A percentile compares a stretch with the other conserved stretches of the same genome.
Conservation (phyloP, 2,797 vertebrate genomes). For the Champsocephalus esox region DNA sequence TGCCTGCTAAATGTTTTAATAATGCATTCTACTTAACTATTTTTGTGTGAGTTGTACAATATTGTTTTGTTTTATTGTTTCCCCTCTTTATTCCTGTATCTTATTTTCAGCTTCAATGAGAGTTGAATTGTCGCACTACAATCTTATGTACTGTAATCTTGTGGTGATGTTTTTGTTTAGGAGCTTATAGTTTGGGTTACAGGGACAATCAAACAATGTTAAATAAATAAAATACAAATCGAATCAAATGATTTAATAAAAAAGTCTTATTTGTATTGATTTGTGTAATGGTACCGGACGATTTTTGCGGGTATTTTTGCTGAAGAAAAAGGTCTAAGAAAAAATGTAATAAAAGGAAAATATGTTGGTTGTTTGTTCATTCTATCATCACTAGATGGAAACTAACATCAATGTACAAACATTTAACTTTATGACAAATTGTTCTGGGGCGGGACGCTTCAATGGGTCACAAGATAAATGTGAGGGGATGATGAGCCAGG, state of each 20-base stretch:
- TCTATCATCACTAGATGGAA: slow-evolving; percentile 25
- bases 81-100: not conserved
- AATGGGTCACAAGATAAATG: not conserved
- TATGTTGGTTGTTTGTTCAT: not conserved
- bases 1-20: not conserved
- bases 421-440: not conserved
- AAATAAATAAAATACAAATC: not conserved
- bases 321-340: too few relatives aligned
- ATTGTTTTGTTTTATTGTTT: not conserved
- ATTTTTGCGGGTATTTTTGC: too few relatives aligned
- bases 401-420: rapidly evolving
- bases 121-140: not conserved
- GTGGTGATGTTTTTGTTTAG: not conserved
- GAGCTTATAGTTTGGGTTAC: not conserved
- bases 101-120: not conserved
- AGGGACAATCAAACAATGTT: not conserved
- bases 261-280: too few relatives aligned
- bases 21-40: not conserved
- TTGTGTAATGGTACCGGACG: too few relatives aligned
- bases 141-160: not conserved
- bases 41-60: not conserved
- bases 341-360: not conserved
- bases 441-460: not conserved
- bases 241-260: too few relatives aligned
- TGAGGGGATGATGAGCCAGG: too few relatives aligned